phyloP scores from a whole-genome alignment of 2,888 invertebrate species.

The Callinectes sapidus region DNA sequence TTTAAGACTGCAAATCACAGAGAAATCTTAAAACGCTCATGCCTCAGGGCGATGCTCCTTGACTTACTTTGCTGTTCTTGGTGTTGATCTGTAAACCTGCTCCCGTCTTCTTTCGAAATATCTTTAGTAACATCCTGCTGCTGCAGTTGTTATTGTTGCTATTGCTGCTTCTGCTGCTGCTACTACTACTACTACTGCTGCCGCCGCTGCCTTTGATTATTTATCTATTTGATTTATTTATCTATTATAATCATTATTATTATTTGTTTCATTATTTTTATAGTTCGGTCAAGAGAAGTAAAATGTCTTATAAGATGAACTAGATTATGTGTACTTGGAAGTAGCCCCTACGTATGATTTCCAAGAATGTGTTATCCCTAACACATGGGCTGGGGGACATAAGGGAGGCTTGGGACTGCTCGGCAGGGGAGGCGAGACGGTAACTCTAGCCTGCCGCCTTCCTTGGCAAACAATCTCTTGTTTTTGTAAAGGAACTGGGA shows the following conservation, averaged over 20 bases:
- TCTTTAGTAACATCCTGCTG: background rate
- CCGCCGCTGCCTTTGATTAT: background rate
- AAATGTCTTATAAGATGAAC: background rate
- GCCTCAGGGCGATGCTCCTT: background rate
- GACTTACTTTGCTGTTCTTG: background rate
- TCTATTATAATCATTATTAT: too few species aligned
- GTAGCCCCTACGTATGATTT: background rate
- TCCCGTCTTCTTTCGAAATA: background rate
- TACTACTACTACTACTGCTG: background rate
- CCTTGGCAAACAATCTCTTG: background rate
- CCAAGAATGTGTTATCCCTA: background rate
- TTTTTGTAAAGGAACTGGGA: conserved; percentile 14
- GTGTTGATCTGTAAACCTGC: background rate
- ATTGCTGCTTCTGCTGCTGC: background rate
- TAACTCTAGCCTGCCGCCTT: background rate
- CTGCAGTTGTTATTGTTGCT: background rate
- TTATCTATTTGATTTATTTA: background rate
- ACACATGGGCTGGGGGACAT: background rate
- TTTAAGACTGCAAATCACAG: background rate
- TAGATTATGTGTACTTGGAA: background rate
- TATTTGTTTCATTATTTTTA: too few species aligned
- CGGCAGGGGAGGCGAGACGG: conserved; percentile 17
- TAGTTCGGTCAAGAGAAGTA: background rate
- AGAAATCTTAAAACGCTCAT: background rate
- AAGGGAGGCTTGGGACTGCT: background rate